Base-by-base conservation (phyloP, 1,140 invertebrate species). In the Cherax destructor region DNA sequence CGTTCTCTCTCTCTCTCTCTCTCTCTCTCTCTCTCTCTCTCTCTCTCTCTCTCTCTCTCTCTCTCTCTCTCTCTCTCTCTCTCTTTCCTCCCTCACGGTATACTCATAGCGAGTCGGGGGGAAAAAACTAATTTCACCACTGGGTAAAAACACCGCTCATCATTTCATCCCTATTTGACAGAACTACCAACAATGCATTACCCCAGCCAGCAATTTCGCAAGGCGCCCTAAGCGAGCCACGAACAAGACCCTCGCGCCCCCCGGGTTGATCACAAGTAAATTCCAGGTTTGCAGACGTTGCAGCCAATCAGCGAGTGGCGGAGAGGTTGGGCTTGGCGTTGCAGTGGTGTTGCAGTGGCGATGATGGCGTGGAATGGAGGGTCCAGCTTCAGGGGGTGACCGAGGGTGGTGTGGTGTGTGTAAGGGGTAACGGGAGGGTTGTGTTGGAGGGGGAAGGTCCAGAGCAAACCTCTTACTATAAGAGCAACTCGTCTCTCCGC, bases 321-420 rank as follows among this genome's bases (percentile, higher is more conserved):
- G 80, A 24, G 80, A 59, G 80, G 80, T 24, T 80, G 78, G 78
- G 78, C 78, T 80, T 83, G 80, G 80, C 80, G 80, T 83, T 83
- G 80, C 80, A 83, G 80, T 83, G 80, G 80, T 83, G 80, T 83
- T 83, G 50, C 80, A 83, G 80, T 83, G 52, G 80, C 56, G 80
- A 56, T 83, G 52, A 83, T 83, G 52, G 80, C 80, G 80, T 83
- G 80, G 52, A 61, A 47, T 24, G 80, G 80, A 10, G 13, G 13
- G 52, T 21, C 0, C 7, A 2, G 80, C 52, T 52, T 61, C 21
- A 30, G 52, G 80, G 52, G 50, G 9, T 56, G 52, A 56, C 52
- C 52, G 18, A 41, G 76, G 49, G 24, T 7, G 76, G 30, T 41
- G 30, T 41, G 30, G 30, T 41, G 30, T 41, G 72, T 76, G 30